Conservation (phyloP, 2,113 vertebrate species). For the Sialia sialis region DNA sequence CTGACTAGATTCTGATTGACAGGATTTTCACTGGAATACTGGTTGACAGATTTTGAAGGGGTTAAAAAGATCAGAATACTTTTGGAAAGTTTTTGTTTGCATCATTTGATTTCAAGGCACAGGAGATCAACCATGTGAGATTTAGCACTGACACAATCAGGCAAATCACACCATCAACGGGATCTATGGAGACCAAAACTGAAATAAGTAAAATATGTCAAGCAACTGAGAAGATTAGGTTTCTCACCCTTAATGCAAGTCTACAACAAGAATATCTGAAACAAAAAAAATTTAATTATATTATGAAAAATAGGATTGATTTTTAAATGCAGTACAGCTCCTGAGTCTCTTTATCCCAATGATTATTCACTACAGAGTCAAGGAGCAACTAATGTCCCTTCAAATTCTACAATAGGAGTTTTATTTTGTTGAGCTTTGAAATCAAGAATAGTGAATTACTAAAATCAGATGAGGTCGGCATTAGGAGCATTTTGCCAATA, state of each 20-base stretch:
- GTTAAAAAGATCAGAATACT: neutral
- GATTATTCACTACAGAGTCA: neutral
- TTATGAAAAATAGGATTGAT: conserved; percentile 31
- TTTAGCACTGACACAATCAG: neutral
- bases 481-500: conserved; percentile 10
- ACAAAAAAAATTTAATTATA: conserved; percentile 8
- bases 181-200: neutral
- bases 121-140: neutral
- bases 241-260: neutral
- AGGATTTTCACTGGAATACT: neutral
- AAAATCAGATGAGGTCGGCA: conserved; percentile 2
- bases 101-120: neutral
- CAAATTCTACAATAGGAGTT: neutral
- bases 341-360: neutral
- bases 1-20: neutral
- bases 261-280: neutral
- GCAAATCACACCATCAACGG: neutral
- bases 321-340: conserved; percentile 40
- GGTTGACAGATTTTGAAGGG: neutral
- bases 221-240: neutral
- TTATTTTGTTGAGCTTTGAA: conserved; percentile 14
- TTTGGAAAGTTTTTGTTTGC: neutral
- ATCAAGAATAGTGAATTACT: neutral
- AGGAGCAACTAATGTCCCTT: neutral
- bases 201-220: neutral